A percentile compares a stretch with the other conserved stretches of the same genome.
Conservation (phyloP, 2,113 vertebrate genomes). For the Hystrix brachyura region DNA sequence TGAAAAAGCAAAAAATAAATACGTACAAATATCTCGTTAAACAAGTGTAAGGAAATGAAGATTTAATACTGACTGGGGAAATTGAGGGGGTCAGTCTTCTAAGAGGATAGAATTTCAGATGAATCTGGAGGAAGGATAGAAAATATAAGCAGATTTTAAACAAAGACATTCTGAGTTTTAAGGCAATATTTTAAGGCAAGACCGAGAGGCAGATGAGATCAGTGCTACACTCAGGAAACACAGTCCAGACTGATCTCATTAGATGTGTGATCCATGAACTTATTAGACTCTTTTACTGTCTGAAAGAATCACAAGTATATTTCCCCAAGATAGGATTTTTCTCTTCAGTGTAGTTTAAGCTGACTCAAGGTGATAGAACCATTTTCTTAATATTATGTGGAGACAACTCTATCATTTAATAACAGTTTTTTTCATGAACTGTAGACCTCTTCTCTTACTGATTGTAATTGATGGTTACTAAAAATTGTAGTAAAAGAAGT, state of each 20-base stretch:
- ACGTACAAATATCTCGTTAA: not conserved
- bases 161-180: not conserved
- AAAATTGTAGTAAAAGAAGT: slow-evolving; percentile 47
- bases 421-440: slow-evolving; percentile 68
- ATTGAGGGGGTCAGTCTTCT: not conserved
- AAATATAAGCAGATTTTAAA: not conserved
- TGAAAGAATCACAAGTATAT: not conserved
- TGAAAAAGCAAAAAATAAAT: not conserved
- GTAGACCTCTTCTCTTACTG: slow-evolving; percentile 13
- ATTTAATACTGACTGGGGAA: not conserved
- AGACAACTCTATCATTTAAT: slow-evolving; percentile 27
- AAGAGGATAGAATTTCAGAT: not conserved
- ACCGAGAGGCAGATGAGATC: not conserved
- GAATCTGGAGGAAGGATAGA: not conserved
- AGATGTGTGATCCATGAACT: not conserved
- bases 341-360: not conserved
- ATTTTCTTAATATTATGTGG: slow-evolving; percentile 29
- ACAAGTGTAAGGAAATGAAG: not conserved
- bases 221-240: not conserved
- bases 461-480: slow-evolving; percentile 57
- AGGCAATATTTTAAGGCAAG: slow-evolving; percentile 17
- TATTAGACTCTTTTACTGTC: not conserved
- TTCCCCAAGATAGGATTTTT: not conserved
- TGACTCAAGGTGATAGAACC: slow-evolving; percentile 34
- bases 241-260: not conserved